Base-by-base conservation (phyloP, 2,888 invertebrate genomes). In the Anthoptus insignis region DNA sequence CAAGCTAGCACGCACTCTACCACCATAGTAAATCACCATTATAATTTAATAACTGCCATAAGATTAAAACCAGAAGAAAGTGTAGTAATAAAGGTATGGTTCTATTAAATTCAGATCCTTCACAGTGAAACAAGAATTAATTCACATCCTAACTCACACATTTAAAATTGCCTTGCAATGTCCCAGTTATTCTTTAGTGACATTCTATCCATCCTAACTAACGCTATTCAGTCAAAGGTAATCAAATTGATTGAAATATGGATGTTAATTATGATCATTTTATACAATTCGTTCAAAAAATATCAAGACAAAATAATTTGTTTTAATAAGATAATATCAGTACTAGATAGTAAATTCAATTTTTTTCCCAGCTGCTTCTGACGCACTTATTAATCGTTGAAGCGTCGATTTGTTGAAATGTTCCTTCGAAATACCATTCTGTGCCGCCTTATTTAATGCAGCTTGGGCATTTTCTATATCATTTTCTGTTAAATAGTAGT, bases 331-430 rank as follows among this genome's bases (percentile, higher is more conserved):
- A 32, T 32, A 14, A 39, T 24, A 56, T 2, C n/a, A 47, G 24
- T 6, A 68, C 63, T 77, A 80, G 58, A 80, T 52, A 52, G 69
- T 67, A 79, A 94, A 93, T 54, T 94, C 94, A 73, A 96, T 96
- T 67, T 89, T 82, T 77, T 94, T 94, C 1, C 95, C 95, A 32
- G 90, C 81, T 16, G 85, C 87, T 77, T 95, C 93, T 71, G 71
- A 68, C 0, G 90, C 87, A 7, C 82, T 80, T 78, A 96, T 95
- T 3, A 96, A 82, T 69, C 94, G 94, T 11, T 84, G 68, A 50
- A 97, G 72, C 3, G 95, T 94, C 0, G 90, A 94, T 69, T 94
- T 91, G 80, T 95, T 96, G 8, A 97, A 88, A 74, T 95, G 83
- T 65, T 95, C 94, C 13, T 94, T 76, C 11, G 88, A 66, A 1